Evolutionary conservation across 2,113 vertebrate genomes (phyloP).

Genomic region (Muscicapa adusta): DNA sequence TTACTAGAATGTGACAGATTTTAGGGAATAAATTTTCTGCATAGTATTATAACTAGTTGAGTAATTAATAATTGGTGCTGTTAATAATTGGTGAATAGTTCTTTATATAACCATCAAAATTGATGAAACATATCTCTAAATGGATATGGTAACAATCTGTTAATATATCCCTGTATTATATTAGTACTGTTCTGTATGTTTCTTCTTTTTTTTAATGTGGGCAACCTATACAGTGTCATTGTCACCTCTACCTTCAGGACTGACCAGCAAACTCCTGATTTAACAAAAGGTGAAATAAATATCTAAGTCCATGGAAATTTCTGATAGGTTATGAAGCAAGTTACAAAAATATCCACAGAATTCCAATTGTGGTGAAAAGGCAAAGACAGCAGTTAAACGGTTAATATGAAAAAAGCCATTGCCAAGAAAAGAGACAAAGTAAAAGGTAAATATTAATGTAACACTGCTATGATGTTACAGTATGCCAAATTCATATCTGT

Average conservation of each 20-base stretch:
- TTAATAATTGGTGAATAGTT: background rate
- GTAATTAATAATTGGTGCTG: too few species aligned
- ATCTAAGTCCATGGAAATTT: background rate
- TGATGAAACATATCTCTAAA: background rate
- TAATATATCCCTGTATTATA: background rate
- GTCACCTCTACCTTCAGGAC: background rate
- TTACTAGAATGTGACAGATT: background rate
- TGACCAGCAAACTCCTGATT: background rate
- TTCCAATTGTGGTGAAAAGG: background rate
- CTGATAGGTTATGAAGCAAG: background rate
- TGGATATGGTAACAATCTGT: background rate
- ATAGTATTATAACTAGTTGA: background rate
- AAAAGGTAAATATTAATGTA: slow-evolving; percentile 62
- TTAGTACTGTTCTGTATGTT: background rate
- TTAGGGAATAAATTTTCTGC: background rate
- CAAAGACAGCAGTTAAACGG: background rate
- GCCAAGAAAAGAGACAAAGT: slow-evolving; percentile 31
- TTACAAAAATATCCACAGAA: background rate
- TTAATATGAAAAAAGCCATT: background rate
- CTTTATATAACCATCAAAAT: background rate
- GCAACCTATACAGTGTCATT: fast-evolving
- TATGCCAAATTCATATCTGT: slow-evolving; percentile 28
- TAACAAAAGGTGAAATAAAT: background rate
- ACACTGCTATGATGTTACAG: slow-evolving; percentile 6
- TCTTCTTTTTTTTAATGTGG: background rate